Base-by-base conservation (phyloP, 1,140 invertebrate species). In the Acyrthosiphon pisum region DNA sequence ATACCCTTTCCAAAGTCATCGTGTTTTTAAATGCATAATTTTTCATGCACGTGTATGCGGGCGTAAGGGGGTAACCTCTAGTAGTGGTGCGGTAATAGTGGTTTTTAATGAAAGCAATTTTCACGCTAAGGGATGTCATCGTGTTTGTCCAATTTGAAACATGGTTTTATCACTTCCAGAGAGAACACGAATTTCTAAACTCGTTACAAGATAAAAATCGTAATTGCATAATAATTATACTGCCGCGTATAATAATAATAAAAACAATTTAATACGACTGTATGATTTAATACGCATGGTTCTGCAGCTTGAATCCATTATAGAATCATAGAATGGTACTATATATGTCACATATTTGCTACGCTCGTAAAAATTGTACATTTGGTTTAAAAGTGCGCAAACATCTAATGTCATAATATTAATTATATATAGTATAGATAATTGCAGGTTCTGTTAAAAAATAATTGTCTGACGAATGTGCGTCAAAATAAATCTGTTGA, bases 21-120 rank as follows among this genome's bases (percentile, higher is more conserved):
- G 50, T 90, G 89, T 68, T 35, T 91, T 91, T 35, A 50, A 83
- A 44, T 48, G 30, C 68, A 81, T 91, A 91, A 83, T 91, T 91
- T 83, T 83, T 83, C 68, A 35, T 48, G 90, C 90, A 91, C 68
- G 90, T 81, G 90, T 83, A 91, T 91, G 90, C 90, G 90, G 90
- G 90, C 44, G 26, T 46, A 26, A 18, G 37, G 22, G 60, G 11
- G n/a, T 76, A 53, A 76, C 30, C 87, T 35, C 56, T n/a, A 9
- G 20, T 18, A n/a, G 9, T 46, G n/a, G 30, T 56, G 35, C 53
- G 48, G 50, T 68, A 90, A 90, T 68, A 60, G 89, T 22, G 50
- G 68, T 81, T 91, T 81, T 91, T 91, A 91, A 91, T 91, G 46
- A 81, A 83, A 48, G 68, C 90, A 50, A 91, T 91, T 91, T 91